Evolutionary conservation across 1,140 invertebrate species (phyloP).

Genomic region (Drosophila littoralis): DNA sequence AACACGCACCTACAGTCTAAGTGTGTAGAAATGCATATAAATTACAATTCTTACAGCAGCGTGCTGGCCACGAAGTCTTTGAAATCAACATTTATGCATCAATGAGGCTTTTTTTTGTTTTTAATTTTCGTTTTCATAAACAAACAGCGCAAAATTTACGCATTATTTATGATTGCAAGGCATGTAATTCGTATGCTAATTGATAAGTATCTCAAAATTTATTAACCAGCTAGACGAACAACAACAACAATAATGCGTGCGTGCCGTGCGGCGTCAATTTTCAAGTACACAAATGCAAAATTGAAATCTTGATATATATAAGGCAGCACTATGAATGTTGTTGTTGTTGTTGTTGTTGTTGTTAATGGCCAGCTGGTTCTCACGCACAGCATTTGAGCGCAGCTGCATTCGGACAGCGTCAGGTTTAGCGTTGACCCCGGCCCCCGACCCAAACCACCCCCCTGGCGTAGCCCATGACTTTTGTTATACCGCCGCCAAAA

Average conservation of each 20-base stretch:
- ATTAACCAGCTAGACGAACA: constrained; percentile 69
- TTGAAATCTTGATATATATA: constrained; percentile 81
- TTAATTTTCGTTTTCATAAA: constrained; percentile 49
- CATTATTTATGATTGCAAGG: constrained; percentile 84
- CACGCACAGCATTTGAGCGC: constrained; percentile 65
- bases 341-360: constrained; percentile 41
- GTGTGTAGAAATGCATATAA: constrained; percentile 77
- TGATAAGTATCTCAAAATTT: constrained; percentile 83
- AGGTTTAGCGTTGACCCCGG: constrained; percentile 46
- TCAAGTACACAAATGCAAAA: constrained; percentile 81
- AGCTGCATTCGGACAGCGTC: constrained; percentile 74
- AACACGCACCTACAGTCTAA: constrained; percentile 76
- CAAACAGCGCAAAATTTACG: constrained; percentile 65
- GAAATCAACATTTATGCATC: constrained; percentile 78
- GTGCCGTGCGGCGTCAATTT: constrained; percentile 77
- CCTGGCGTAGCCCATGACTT: constrained; percentile 56
- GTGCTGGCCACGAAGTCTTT: constrained; percentile 19
- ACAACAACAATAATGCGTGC: constrained; percentile 69
- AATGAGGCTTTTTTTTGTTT: constrained; percentile 50
- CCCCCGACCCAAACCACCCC: constrained; percentile 42
- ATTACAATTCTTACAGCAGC: constrained; percentile 66
- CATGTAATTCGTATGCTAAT: constrained; percentile 84
- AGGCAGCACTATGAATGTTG: constrained; percentile 44
- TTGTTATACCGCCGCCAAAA: constrained; percentile 75
- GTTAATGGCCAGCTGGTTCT: constrained; percentile 64